Conservation (phyloP, 1,140 invertebrate species). For the Drosophila grimshawi region DNA sequence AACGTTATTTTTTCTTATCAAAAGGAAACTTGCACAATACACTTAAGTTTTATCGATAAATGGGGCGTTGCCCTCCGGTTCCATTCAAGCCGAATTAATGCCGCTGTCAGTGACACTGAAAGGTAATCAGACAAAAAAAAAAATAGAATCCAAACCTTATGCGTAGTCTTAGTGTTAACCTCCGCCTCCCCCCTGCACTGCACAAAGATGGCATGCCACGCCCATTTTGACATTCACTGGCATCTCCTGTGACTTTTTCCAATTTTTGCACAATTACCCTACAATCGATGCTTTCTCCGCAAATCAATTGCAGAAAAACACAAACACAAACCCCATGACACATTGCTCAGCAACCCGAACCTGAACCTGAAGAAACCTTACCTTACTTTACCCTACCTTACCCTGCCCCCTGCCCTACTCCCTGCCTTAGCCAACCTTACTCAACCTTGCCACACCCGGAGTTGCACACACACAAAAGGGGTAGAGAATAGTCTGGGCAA, state of each 20-base stretch:
- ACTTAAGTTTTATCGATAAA: constrained; percentile 6
- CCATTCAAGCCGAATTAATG: constrained; percentile 29
- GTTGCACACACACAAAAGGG: constrained; percentile 28
- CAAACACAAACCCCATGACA: constrained; percentile 81
- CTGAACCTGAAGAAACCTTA: constrained; percentile 54
- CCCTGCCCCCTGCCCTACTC: constrained; percentile 58
- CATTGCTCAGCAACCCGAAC: constrained; percentile 49
- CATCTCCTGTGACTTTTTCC: constrained; percentile 73
- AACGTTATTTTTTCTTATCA: neutral
- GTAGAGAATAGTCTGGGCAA: constrained; percentile 23
- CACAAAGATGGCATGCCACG: constrained; percentile 25
- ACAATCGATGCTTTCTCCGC: constrained; percentile 82
- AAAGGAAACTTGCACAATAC: constrained; percentile 6
- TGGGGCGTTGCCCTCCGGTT: neutral
- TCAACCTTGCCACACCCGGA: constrained; percentile 66
- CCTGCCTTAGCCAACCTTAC: constrained; percentile 65
- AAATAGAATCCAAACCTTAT: too few species aligned
- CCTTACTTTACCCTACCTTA: constrained; percentile 72
- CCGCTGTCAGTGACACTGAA: constrained; percentile 19
- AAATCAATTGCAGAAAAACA: constrained; percentile 82
- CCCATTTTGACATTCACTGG: constrained; percentile 60
- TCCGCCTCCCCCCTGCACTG: constrained; percentile 9
- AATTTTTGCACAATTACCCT: constrained; percentile 82
- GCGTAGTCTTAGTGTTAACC: neutral
- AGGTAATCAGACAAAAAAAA: constrained; percentile 11